phyloP scores from a whole-genome alignment of 2,113 vertebrate species.

The Sinocyclocheilus anophthalmus region DNA sequence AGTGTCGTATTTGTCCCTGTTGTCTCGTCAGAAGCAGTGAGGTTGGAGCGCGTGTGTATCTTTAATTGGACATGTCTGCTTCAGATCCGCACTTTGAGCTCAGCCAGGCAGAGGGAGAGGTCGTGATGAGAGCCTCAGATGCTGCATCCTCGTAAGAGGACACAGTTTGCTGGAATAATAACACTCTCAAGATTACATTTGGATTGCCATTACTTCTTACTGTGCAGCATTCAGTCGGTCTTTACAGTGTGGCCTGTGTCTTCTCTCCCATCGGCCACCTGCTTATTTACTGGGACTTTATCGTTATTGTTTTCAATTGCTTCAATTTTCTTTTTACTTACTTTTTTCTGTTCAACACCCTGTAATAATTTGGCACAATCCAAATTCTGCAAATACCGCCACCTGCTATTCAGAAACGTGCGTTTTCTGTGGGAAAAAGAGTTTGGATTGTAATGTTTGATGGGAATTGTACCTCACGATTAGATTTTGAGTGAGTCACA shows the following conservation, averaged over 20 bases:
- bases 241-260: neutral
- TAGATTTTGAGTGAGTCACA: too few species aligned
- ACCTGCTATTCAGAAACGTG: neutral
- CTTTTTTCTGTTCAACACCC: neutral
- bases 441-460: too few species aligned
- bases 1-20: conserved; percentile 28
- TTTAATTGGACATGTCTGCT: conserved; percentile 58
- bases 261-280: neutral
- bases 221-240: neutral
- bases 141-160: conserved; percentile 37
- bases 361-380: conserved; percentile 16
- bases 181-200: conserved; percentile 50
- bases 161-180: conserved; percentile 54
- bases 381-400: neutral
- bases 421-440: neutral
- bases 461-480: too few species aligned
- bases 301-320: conserved; percentile 34
- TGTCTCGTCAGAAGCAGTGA: conserved; percentile 26
- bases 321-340: conserved; percentile 27
- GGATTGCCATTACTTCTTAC: conserved; percentile 41
- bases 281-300: conserved; percentile 1
- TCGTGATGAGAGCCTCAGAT: conserved; percentile 51
- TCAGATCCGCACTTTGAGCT: conserved; percentile 44
- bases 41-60: conserved; percentile 43
- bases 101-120: conserved; percentile 41